Percentiles rank a stretch among this genome's conserved stretches.
Evolutionary conservation across 1,140 invertebrate genomes (phyloP).

Genomic region (Drosophila ogumai): DNA sequence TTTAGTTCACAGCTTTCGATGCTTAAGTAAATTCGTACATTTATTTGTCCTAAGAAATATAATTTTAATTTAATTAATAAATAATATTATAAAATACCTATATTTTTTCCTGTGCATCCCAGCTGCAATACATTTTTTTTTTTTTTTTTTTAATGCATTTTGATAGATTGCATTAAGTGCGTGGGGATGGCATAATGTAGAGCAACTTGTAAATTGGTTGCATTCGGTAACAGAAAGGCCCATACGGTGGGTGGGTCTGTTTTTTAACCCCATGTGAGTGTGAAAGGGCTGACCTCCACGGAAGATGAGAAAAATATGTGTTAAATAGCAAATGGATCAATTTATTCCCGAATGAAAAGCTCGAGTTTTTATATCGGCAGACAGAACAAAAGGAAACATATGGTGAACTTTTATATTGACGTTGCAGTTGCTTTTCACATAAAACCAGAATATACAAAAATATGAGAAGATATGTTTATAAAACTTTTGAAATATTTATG

Average conservation of each 20-base stretch:
- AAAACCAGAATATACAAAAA: conserved; percentile 9
- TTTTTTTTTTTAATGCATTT: conserved; percentile 70
- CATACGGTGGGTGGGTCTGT: conserved; percentile 19
- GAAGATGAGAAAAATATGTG: conserved; percentile 20
- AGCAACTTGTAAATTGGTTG: conserved; percentile 71
- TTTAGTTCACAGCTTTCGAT: no score
- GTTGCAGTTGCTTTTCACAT: conserved; percentile 9
- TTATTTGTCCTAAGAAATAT: neutral
- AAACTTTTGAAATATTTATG: conserved; percentile 9
- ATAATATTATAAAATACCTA: neutral
- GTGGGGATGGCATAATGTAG: conserved; percentile 33
- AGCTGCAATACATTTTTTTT: conserved; percentile 31
- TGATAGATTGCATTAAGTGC: conserved; percentile 77
- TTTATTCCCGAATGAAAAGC: conserved; percentile 9
- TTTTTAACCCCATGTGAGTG: conserved; percentile 33
- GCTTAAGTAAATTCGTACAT: neutral
- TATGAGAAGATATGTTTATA: conserved; percentile 4
- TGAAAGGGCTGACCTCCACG: conserved; percentile 65
- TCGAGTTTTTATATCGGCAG: conserved; percentile 11
- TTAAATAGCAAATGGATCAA: conserved; percentile 35
- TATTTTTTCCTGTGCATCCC: neutral
- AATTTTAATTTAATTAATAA: neutral
- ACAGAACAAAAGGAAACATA: conserved; percentile 24
- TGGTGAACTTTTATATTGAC: conserved; percentile 15
- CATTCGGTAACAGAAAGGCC: conserved; percentile 28